A percentile compares a stretch with the other conserved stretches of the same genome.
Conservation (phyloP, 30 jellyfish, hydroid and myxozoan genomes). For the Catostylus mosaicus region DNA sequence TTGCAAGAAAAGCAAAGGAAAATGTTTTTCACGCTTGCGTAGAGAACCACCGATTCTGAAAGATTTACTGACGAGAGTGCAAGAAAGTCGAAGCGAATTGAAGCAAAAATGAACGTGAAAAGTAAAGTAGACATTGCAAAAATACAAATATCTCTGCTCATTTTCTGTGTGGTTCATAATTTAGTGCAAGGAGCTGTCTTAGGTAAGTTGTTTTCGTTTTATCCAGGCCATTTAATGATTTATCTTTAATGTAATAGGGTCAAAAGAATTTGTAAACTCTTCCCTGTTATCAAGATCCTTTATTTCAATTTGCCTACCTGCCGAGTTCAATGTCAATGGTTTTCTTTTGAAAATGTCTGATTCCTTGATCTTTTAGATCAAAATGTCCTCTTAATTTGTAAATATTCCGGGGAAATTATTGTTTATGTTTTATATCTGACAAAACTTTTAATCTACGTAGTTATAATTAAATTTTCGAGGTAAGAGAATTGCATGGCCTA, state of each 20-base stretch:
- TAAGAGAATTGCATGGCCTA: no score
- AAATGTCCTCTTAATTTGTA: not conserved
- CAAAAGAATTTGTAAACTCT: slow-evolving; percentile 5
- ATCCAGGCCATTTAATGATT: not conserved
- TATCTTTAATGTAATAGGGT: slow-evolving; percentile 5
- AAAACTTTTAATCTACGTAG: no score
- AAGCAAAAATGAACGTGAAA: no score
- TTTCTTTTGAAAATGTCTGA: not conserved
- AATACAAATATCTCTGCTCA: not conserved
- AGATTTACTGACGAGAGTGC: no score
- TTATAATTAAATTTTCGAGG: no score
- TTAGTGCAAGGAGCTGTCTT: not conserved
- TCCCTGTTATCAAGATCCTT: not conserved
- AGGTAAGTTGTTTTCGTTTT: not conserved
- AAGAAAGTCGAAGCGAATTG: no score
- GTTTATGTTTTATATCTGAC: no score
- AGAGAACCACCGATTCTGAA: no score
- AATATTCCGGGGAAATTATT: no score
- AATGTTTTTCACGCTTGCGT: no score
- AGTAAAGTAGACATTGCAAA: no score
- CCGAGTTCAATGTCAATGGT: not conserved
- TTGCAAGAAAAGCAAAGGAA: no score
- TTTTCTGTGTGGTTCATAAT: not conserved
- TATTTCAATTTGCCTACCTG: slow-evolving; percentile 5
- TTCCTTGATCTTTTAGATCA: slow-evolving; percentile 21